Conservation (phyloP, 2,888 invertebrate genomes). For the Trichacis sp. region DNA sequence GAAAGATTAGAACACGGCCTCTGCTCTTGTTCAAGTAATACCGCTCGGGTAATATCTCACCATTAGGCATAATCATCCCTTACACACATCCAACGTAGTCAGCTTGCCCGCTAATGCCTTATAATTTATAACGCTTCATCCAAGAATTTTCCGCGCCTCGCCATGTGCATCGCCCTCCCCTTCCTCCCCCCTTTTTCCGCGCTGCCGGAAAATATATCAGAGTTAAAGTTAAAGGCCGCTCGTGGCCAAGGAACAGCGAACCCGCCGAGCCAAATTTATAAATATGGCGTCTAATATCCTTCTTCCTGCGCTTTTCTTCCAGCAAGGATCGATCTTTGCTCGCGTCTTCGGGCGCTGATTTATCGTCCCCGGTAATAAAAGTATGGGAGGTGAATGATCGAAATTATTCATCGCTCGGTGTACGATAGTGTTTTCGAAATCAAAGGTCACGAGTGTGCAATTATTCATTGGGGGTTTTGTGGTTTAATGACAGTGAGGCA, state of each 20-base stretch:
- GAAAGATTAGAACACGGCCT: constrained; percentile 68
- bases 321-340: constrained; percentile 28
- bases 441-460: not conserved
- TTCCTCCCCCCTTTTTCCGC: constrained; percentile 23
- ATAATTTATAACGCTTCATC: constrained; percentile 67
- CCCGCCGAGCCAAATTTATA: constrained; percentile 56
- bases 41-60: constrained; percentile 68
- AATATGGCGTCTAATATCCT: constrained; percentile 58
- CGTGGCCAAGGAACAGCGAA: constrained; percentile 51
- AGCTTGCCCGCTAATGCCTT: constrained; percentile 63
- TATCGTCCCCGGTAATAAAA: constrained; percentile 38
- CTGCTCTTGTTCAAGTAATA: constrained; percentile 67
- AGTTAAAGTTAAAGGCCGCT: constrained; percentile 62
- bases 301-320: constrained; percentile 13
- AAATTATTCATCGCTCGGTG: constrained; percentile 34
- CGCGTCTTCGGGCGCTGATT: constrained; percentile 36
- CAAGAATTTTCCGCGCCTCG: constrained; percentile 43
- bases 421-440: constrained; percentile 25
- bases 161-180: constrained; percentile 40
- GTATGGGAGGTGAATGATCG: constrained; percentile 30
- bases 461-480: not conserved
- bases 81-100: constrained; percentile 63
- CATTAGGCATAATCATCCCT: constrained; percentile 69
- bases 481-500: constrained; percentile 36
- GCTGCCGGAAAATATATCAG: constrained; percentile 62